These are phyloP conservation scores for Ptychodera flava DNA, from an alignment of 35 echinoderm and acorn worm species.

Conservation along the genomic window DNA sequence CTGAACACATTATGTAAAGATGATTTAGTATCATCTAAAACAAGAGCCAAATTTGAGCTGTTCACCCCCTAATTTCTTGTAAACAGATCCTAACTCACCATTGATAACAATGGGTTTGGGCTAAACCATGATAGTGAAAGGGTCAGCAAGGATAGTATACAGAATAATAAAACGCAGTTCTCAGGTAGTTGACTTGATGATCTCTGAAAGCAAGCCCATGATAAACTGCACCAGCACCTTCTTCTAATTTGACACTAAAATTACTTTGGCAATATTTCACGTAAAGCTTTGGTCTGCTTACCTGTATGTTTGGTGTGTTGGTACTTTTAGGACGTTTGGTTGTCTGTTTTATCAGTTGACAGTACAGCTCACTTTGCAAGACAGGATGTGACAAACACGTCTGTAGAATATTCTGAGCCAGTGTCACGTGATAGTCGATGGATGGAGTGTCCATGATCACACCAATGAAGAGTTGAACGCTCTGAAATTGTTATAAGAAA, in stretches of 20 bases:
- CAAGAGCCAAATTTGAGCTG: background rate
- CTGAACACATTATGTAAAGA: background rate
- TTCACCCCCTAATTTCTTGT: no score
- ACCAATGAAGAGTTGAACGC: conserved; percentile 81
- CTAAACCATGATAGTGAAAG: no score
- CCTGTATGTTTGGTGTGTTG: background rate
- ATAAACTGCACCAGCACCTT: no score
- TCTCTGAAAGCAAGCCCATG: no score
- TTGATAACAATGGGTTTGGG: no score
- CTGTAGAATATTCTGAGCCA: conserved; percentile 97
- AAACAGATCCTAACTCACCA: no score
- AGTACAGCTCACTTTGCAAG: conserved; percentile 94
- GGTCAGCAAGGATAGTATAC: no score
- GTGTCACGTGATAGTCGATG: conserved; percentile 94
- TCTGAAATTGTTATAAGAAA: conserved; percentile 26
- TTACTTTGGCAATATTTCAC: no score
- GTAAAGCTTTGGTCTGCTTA: background rate
- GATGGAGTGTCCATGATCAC: conserved; percentile 82
- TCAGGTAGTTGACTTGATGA: no score
- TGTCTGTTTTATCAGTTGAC: conserved; percentile 98
- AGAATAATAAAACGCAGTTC: no score
- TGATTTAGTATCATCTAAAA: background rate
- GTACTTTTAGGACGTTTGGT: conserved; percentile 16
- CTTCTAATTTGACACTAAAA: no score
- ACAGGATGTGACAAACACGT: conserved; percentile 87